A percentile compares a stretch with the other conserved stretches of the same genome.
phyloP scores from a whole-genome alignment of 2,113 vertebrate species.

The Laticauda colubrina region DNA sequence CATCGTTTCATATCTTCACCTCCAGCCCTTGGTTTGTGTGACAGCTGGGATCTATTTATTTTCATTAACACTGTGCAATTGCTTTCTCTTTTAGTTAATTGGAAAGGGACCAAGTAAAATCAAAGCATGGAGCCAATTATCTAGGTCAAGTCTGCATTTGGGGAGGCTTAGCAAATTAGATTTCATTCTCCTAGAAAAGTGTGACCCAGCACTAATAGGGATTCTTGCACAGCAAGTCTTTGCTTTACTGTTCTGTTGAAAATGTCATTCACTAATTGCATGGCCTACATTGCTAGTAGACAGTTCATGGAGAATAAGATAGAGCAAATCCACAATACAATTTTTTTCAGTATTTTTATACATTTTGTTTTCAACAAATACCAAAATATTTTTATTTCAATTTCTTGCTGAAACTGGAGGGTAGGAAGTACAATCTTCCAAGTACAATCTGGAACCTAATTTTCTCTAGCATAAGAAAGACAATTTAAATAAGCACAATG shows the following conservation, averaged over 20 bases:
- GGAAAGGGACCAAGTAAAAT: slow-evolving; percentile 27
- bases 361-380: not conserved
- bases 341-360: not conserved
- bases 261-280: slow-evolving; percentile 22
- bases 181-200: slow-evolving; percentile 18
- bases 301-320: not conserved
- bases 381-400: not conserved
- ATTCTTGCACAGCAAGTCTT: slow-evolving; percentile 14
- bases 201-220: slow-evolving; percentile 12
- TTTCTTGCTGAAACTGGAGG: not conserved
- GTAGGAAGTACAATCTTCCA: not conserved
- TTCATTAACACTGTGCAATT: slow-evolving; percentile 20
- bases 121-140: slow-evolving; percentile 29
- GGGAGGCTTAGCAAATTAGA: not conserved
- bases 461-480: not conserved
- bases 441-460: not conserved
- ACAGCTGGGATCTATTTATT: slow-evolving; percentile 35
- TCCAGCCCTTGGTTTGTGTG: slow-evolving; percentile 15
- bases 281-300: not conserved
- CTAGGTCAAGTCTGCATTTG: slow-evolving; percentile 13
- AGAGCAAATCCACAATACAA: not conserved
- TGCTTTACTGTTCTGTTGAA: not conserved
- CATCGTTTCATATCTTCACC: slow-evolving; percentile 5
- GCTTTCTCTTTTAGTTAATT: slow-evolving; percentile 24
- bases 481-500: not conserved